Conservation (phyloP, 2,113 vertebrate genomes). For the Percina caprodes region DNA sequence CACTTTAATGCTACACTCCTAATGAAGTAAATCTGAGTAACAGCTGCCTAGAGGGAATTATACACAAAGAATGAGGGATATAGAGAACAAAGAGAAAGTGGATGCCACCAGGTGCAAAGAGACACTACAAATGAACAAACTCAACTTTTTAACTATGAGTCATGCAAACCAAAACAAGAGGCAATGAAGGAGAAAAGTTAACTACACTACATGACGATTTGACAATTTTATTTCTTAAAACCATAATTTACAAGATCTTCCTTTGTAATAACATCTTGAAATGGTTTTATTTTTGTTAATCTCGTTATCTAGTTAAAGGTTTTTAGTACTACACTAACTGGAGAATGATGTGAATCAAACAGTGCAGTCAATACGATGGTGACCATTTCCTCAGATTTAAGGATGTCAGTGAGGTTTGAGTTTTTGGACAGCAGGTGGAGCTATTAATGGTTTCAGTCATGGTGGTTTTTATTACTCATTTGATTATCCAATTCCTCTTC, state of each 20-base stretch:
- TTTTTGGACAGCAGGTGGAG: slow-evolving; percentile 44
- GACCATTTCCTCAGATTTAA: neutral
- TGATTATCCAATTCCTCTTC: neutral
- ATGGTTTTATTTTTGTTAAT: neutral
- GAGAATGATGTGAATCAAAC: neutral
- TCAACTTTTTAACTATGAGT: too few relatives aligned
- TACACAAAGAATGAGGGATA: neutral
- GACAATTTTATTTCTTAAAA: neutral
- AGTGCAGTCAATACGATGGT: neutral
- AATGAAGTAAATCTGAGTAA: neutral
- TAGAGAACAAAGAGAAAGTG: neutral
- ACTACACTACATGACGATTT: neutral
- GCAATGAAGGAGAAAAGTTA: neutral
- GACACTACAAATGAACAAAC: too few relatives aligned
- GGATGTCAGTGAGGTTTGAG: neutral
- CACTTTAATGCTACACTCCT: neutral
- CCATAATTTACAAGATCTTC: neutral
- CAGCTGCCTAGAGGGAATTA: too few relatives aligned
- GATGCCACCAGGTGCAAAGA: too few relatives aligned
- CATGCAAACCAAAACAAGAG: neutral
- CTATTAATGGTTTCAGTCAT: slow-evolving; percentile 11
- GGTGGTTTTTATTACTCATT: neutral
- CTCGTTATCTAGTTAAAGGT: neutral
- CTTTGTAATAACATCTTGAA: neutral
- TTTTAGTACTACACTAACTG: neutral